Base-by-base conservation (phyloP, 2,888 invertebrate species). In the Orthonychiurus folsomi region DNA sequence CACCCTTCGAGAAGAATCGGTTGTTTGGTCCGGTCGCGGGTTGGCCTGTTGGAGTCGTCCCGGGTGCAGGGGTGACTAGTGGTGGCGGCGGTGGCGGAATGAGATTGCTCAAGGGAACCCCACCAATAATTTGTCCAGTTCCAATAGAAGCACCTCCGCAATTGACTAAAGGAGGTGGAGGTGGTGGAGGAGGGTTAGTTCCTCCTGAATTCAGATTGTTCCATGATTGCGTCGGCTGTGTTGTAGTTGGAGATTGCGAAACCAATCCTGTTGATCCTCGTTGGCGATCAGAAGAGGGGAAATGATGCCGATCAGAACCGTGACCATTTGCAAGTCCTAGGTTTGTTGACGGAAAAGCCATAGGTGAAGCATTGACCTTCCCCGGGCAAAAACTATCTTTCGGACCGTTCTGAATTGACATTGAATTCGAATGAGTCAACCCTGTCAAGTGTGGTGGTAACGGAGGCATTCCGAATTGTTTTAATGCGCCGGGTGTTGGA, bases 391-490 rank as follows among this genome's bases (percentile, higher is more conserved):
- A n/a, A 24, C 23, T 24, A 18, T 3, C n/a, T 12, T 5, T n/a
- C 3, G 52, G 23, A 3, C 52, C 52, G n/a, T 54, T 24, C 23
- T 21, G 21, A 9, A 12, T 18, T 54, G 54, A 54, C 25, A 21
- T 54, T 18, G 20, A 18, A 12, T 18, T 2, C 25, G 18, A 20
- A 20, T 54, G 25, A 24, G 23, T 24, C 3, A 18, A 24, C 5
- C 5, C 15, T 37, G 56, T 26, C 5, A n/a, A 9, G 23, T 62
- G 62, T 1, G 56, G 24, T 2, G 72, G 69, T 18, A 69, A 63
- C 3, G 72, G 69, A 23, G 72, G 70, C 68, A 70, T 69, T 37
- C 69, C 71, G 48, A 65, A 66, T 60, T 72, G 72, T 55, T 72
- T 72, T 27, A 68, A 52, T 1, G 72, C 69, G 9, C 66, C 72